Percentiles rank a stretch among this genome's conserved stretches.
These are phyloP conservation scores for Pseudobourletiella spinata DNA, from an alignment of 1,140 invertebrate species.

Conservation along the genomic window DNA sequence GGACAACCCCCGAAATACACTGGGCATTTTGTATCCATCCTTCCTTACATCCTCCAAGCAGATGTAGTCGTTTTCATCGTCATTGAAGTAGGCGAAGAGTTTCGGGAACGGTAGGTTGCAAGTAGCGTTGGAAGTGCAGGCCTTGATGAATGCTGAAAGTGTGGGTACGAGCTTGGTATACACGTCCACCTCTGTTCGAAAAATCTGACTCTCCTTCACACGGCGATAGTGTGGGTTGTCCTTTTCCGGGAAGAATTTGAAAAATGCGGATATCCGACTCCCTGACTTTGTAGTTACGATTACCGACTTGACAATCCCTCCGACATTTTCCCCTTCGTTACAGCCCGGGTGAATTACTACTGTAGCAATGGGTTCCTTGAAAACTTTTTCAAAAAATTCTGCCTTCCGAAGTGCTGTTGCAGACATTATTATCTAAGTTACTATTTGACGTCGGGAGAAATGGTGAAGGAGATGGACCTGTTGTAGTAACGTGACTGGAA, in stretches of 20 bases:
- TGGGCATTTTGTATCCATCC: constrained; percentile 22
- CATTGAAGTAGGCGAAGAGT: neutral
- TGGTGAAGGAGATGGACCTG: too few species aligned
- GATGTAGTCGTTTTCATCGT: constrained; percentile 18
- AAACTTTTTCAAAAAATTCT: too few species aligned
- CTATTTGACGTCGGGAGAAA: too few species aligned
- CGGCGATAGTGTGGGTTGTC: neutral
- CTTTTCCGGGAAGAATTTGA: neutral
- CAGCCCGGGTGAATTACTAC: too few species aligned
- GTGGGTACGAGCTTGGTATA: neutral
- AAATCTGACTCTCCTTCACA: neutral
- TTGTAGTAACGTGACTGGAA: too few species aligned
- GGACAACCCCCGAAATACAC: constrained; percentile 12
- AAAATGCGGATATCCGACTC: neutral
- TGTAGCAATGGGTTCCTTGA: too few species aligned
- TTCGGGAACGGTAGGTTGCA: neutral
- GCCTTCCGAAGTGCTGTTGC: too few species aligned
- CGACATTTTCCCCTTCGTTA: neutral
- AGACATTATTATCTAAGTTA: too few species aligned
- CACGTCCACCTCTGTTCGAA: neutral
- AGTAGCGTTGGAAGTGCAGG: neutral
- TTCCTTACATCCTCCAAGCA: constrained; percentile 22
- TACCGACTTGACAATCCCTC: neutral
- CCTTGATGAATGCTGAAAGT: neutral
- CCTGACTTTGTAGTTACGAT: neutral